Base-by-base conservation (phyloP, 2,113 vertebrate species). In the Elachura formosa region DNA sequence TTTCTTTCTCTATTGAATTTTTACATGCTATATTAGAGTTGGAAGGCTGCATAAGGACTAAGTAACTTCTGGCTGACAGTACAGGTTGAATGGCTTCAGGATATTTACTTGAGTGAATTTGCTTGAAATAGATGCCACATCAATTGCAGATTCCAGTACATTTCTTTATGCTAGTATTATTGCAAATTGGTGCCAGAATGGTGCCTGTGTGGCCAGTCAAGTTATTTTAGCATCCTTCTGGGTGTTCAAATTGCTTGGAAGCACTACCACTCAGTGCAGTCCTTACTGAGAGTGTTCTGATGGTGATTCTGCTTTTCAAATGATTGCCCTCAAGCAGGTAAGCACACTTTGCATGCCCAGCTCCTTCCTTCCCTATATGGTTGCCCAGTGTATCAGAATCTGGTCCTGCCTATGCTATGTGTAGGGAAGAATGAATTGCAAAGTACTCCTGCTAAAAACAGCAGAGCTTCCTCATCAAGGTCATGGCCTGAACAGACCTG, bases 241-340 rank as follows among this genome's bases (percentile, higher is more conserved):
- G 12, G 33, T 51, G 33, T 63, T 87, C 22, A 45, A 12, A 64
- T 55, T 62, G 10, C 24, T 78, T 45, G 78, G 36, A 49, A 61
- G 20, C 2, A 2, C 31, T 49, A 25, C 38, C 33, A 17, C 2
- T 61, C 1, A 0, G 51, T 7, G 4, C 7, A 3, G 12, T 38
- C n/a, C 26, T 76, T 48, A 6, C 26, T 69, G 31, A 55, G 34
- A 5, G 6, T 41, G 9, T 74, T 58, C 61, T 84, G 25, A 23
- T 56, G 25, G 4, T 40, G 45, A n/a, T 36, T 75, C 38, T 71
- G 9, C 18, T 81, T 91, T 84, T 51, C 28, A 48, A 34, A 45
- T 31, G 2, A 4, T 87, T 89, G 4, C 22, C 28, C 24, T n/a
- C 11, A 18, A 14, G 56, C 21, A 56, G 12, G 6, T 36, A 14